Evolutionary conservation across 2,797 vertebrate species (phyloP), one percentile per base, ranked within the genome.

Genomic region (Syngnathus acus): DNA sequence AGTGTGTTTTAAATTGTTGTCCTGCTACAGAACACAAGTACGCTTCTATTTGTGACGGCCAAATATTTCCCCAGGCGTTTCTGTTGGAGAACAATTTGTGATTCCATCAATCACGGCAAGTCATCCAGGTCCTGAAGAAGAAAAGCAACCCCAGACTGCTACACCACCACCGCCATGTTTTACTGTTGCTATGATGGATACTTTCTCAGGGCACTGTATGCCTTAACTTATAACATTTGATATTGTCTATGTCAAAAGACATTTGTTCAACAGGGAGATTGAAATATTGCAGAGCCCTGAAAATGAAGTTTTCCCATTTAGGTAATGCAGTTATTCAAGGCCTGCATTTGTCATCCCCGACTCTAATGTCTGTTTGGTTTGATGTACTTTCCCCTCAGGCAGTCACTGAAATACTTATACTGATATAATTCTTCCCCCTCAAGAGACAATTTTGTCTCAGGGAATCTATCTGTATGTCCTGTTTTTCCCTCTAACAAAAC

Each of bases 281-380:
- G 69, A 82, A 78, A 72, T 74, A 72, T 72, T 74, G 62, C 65
- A 71, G 64, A 58, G 77, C 57, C 4, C 50, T 42, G 26, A 14
- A 78, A 87, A 86, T 86, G 77, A 84, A 78, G 83, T 82, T 61
- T 61, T 13, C 76, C 76, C 11, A 88, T 86, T 76, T 73, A 53
- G 68, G 71, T 85, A 84, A 87, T 79, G 70, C 66, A 68, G 72
- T 89, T 87, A 85, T 78, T 82, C 71, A 75, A 68, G 68, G 68
- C 81, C 74, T 80, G 76, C 81, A 84, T 88, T 85, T 72, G 69
- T 88, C 86, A 88, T 89, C 76, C 70, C 76, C 70, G 82, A 70
- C 76, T 68, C 68, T 68, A 80, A 86, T 85, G 77, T 80, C 60
- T 83, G 69, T 79, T 83, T 72, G 74, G 75, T 81, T 74, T 82